phyloP scores from a whole-genome alignment of 2,797 vertebrate genomes.

The Chaunax sp. region DNA sequence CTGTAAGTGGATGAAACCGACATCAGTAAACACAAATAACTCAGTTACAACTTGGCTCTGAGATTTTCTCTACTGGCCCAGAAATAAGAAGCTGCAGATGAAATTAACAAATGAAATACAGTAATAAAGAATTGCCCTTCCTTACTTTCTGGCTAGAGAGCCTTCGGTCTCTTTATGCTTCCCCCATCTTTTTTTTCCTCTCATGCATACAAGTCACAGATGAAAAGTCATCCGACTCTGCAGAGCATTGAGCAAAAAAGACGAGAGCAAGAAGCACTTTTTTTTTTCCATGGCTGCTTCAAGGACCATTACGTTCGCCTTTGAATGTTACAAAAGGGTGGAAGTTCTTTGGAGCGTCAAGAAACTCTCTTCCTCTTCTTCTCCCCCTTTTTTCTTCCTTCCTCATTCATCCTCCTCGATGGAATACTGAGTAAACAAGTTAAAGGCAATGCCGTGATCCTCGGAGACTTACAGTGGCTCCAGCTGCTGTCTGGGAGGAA shows the following conservation, averaged over 20 bases:
- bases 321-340: constrained; percentile 77
- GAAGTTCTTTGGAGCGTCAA: constrained; percentile 68
- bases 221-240: constrained; percentile 58
- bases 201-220: constrained; percentile 54
- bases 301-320: constrained; percentile 75
- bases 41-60: neutral
- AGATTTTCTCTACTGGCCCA: neutral
- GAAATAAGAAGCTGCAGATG: constrained; percentile 19
- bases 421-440: constrained; percentile 76
- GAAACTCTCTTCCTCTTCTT: constrained; percentile 22
- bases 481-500: constrained; percentile 47
- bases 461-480: constrained; percentile 47
- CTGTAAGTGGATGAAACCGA: neutral
- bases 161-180: constrained; percentile 48
- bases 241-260: constrained; percentile 53
- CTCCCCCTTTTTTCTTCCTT: neutral
- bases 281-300: constrained; percentile 81
- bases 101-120: neutral
- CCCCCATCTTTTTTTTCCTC: constrained; percentile 42
- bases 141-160: constrained; percentile 32
- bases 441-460: constrained; percentile 60
- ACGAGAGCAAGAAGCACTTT: constrained; percentile 58
- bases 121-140: constrained; percentile 12
- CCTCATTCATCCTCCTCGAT: constrained; percentile 28
- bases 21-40: neutral